Base-by-base conservation (phyloP, 2,113 vertebrate species). In the Nyctibius bracteatus region DNA sequence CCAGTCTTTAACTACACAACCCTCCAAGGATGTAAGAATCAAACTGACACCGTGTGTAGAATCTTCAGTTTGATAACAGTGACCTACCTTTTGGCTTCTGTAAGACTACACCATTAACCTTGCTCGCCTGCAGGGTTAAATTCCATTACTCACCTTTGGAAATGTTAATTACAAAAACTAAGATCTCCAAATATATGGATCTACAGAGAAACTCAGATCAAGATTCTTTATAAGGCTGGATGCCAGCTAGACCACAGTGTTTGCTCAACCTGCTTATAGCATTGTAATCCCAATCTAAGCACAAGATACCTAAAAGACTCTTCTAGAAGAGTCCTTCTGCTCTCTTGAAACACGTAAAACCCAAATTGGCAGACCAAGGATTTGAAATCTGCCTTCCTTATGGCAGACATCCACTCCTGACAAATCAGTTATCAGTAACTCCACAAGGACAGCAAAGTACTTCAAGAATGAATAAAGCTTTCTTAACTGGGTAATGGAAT, bases 221-320 rank as follows among this genome's bases (percentile, higher is more conserved):
- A 66, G 35, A 21, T 14, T 75, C 39, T 21, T 58, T 27, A 27
- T 13, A 52, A 68, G 44, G 41, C 30, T 57, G 59, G 16, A 70
- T 47, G 21, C 11, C 74, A 95, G 51, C 31, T 57, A 49, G 30
- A 35, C 47, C 46, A 62, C 35, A 61, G 51, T 3, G 1, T 73
- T 27, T 92, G 37, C 47, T 90, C 81, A 71, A 30, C 15, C 49
- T 81, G 47, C 35, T 85, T 66, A 1, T 18, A 51, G 24, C 33
- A 28, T 13, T 2, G 0, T 6, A 61, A 25, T 6, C 8, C 9
- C 19, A 49, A 2, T 33, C 41, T 14, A 10, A 25, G 27, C 5
- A 4, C 33, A 71, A 43, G 14, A 35, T 12, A 35, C 35, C 82
- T 24, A 17, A 14, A 58, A 55, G 61, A 15, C 22, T 59, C 35